phyloP scores from a whole-genome alignment of 2,113 vertebrate species.

The Boleophthalmus pectinirostris region DNA sequence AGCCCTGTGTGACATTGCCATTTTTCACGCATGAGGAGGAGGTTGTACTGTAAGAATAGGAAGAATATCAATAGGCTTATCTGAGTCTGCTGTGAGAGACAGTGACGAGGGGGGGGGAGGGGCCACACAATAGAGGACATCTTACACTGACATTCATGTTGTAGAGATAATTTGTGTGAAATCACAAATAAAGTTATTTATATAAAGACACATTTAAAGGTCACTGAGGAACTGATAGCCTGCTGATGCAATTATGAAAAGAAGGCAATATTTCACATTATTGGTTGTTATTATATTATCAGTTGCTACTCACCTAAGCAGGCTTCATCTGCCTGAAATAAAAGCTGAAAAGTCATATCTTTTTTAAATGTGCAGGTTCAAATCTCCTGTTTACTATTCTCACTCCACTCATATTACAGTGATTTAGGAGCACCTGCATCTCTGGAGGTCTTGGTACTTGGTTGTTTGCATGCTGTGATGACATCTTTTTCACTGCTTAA shows the following conservation, averaged over 20 bases:
- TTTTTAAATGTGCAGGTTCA: neutral
- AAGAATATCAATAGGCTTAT: neutral
- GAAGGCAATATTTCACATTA: neutral
- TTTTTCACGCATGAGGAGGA: neutral
- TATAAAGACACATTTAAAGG: slow-evolving; percentile 52
- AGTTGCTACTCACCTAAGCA: neutral
- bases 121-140: neutral
- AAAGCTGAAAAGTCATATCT: neutral
- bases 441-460: slow-evolving; percentile 17
- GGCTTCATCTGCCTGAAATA: neutral
- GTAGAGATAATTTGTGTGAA: neutral
- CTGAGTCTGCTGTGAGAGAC: neutral
- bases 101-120: neutral
- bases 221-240: slow-evolving; percentile 13
- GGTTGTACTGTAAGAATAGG: neutral
- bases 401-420: slow-evolving; percentile 14
- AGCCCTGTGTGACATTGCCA: neutral
- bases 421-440: slow-evolving; percentile 48
- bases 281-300: too few species aligned
- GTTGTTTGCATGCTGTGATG: slow-evolving; percentile 26
- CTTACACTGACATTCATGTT: neutral
- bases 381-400: slow-evolving; percentile 1
- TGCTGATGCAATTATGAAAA: neutral
- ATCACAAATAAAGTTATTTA: slow-evolving; percentile 18
- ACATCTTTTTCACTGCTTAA: slow-evolving; percentile 9